Percentiles rank a stretch among this genome's conserved stretches.
Evolutionary conservation across 1,140 invertebrate species (phyloP).

Genomic region (Macrobrachium rosenbergii): DNA sequence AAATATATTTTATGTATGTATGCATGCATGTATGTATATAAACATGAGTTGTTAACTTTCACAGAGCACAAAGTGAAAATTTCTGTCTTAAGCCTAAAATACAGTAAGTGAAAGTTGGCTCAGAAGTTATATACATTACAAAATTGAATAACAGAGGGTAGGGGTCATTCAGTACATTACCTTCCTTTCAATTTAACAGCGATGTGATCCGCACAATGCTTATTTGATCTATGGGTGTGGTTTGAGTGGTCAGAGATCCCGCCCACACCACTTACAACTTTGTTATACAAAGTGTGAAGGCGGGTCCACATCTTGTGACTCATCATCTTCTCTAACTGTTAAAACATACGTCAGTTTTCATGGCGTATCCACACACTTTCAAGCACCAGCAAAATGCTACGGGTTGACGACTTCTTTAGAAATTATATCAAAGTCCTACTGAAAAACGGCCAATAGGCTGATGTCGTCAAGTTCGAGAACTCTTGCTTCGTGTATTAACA

Average conservation of each 20-base stretch:
- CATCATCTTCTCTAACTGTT: slow-evolving; percentile 21
- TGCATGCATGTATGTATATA: too few species aligned
- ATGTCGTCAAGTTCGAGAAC: too few species aligned
- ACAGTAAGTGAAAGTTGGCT: neutral
- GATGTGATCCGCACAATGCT: neutral
- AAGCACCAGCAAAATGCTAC: too few species aligned
- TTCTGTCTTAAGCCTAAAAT: neutral
- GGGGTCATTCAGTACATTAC: slow-evolving; percentile 16
- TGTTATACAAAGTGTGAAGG: slow-evolving; percentile 48
- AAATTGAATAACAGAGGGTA: neutral
- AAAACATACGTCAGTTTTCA: too few species aligned
- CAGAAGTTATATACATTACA: neutral
- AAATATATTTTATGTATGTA: too few species aligned
- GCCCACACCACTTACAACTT: slow-evolving; percentile 37
- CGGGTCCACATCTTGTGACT: slow-evolving; percentile 52
- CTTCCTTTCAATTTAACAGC: slow-evolving; percentile 47
- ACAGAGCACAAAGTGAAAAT: too few species aligned
- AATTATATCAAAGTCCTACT: too few species aligned
- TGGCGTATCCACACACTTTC: too few species aligned
- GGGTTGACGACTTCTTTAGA: too few species aligned
- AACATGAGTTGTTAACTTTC: too few species aligned
- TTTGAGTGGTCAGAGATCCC: slow-evolving; percentile 26
- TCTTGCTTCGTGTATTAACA: too few species aligned
- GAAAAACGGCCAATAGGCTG: too few species aligned
- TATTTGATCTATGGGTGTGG: slow-evolving; percentile 14